phyloP scores from a whole-genome alignment of 2,797 vertebrate species.

The Podarcis lilfordi region DNA sequence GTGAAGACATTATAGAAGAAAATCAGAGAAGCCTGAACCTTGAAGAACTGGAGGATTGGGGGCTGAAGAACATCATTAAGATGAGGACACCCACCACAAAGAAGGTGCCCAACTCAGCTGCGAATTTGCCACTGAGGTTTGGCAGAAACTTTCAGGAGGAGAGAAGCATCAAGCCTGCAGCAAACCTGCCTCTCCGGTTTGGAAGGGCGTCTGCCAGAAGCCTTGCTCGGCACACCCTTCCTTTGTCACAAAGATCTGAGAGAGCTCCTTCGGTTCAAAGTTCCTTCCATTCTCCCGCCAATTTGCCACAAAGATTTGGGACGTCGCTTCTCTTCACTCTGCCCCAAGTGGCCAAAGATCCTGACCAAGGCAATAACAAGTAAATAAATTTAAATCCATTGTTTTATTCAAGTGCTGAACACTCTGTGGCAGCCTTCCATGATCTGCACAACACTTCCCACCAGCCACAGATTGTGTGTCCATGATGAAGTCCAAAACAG shows the following conservation, averaged over 20 bases:
- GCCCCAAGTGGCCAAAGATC: slow-evolving; percentile 54
- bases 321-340: slow-evolving; percentile 51
- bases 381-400: slow-evolving; percentile 31
- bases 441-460: too few species aligned
- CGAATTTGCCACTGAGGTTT: slow-evolving; percentile 76
- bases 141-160: slow-evolving; percentile 71
- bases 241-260: slow-evolving; percentile 70
- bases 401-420: background rate
- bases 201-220: slow-evolving; percentile 70
- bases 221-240: slow-evolving; percentile 33
- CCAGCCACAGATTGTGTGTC: too few species aligned
- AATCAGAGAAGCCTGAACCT: slow-evolving; percentile 73
- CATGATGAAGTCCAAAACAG: too few species aligned
- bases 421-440: too few species aligned
- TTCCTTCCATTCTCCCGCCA: slow-evolving; percentile 56
- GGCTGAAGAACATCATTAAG: slow-evolving; percentile 71
- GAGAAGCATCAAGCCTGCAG: slow-evolving; percentile 64
- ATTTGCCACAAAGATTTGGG: slow-evolving; percentile 69
- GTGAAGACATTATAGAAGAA: slow-evolving; percentile 60
- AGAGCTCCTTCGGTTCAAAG: slow-evolving; percentile 62
- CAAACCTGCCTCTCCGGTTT: slow-evolving; percentile 76
- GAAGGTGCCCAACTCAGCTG: slow-evolving; percentile 67
- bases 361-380: slow-evolving; percentile 53
- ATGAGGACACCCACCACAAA: slow-evolving; percentile 58
- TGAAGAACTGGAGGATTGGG: slow-evolving; percentile 75